Percentiles rank a stretch among this genome's conserved stretches.
phyloP scores from a whole-genome alignment of 2,113 vertebrate species.

The Petaurus breviceps region DNA sequence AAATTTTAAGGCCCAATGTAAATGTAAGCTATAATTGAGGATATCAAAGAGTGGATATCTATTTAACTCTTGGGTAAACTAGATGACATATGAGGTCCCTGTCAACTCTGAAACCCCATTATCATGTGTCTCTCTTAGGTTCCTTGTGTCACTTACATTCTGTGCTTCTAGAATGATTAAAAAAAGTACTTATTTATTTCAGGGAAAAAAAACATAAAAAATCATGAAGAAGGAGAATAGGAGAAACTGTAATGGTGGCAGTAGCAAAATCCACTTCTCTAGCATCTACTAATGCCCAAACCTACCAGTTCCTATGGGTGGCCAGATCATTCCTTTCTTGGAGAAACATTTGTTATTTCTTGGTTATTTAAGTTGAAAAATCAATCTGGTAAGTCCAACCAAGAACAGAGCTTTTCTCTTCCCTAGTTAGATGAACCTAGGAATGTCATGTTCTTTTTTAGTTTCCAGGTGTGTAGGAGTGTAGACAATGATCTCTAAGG shows the following conservation, averaged over 20 bases:
- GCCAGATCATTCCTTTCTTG: not conserved
- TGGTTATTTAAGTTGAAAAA: not conserved
- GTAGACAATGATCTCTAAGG: not conserved
- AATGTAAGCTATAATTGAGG: not conserved
- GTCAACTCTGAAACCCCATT: not conserved
- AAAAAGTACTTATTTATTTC: not conserved
- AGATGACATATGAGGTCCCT: not conserved
- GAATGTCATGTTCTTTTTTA: not conserved
- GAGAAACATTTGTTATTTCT: not conserved
- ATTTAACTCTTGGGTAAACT: not conserved
- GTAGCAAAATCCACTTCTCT: not conserved
- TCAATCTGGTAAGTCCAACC: not conserved
- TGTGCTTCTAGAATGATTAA: not conserved
- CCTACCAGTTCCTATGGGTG: not conserved
- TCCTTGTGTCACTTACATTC: not conserved
- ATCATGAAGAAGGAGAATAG: not conserved
- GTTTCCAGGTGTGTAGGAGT: not conserved
- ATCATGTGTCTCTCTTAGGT: not conserved
- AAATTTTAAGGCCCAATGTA: not conserved
- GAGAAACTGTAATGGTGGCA: not conserved
- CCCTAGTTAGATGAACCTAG: not conserved
- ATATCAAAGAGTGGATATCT: not conserved
- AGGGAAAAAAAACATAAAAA: not conserved
- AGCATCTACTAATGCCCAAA: not conserved
- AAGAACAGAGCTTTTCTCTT: not conserved